Base-by-base conservation (phyloP, 2,113 vertebrate genomes). In the Engraulis encrasicolus region DNA sequence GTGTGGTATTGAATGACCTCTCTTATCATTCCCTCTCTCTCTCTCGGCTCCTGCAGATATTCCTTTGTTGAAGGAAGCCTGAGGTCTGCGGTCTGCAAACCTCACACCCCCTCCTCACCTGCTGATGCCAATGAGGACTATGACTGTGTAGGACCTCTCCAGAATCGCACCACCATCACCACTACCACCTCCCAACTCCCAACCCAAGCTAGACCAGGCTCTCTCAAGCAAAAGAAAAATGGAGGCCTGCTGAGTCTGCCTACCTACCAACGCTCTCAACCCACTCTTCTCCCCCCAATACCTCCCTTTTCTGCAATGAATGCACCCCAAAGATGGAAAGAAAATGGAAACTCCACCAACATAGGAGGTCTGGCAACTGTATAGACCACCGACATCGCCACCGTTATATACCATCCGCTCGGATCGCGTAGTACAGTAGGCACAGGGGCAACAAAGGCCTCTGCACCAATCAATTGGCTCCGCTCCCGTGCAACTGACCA, bases 41-140 rank as follows among this genome's bases (percentile, higher is more conserved):
- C 2, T 7, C 5, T 15, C 4, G 23, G 14, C 34, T 54, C 80
- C 78, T 89, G 90, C 94, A 99, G 98, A 99, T 95, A 98, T 99
- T 91, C 98, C 98, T 31, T 94, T 99, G 91, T 77, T 99, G 93
- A 99, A 99, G 94, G 98, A 99, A 96, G 97, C 98, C 90, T 99
- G 97, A 99, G 93, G 85, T 88, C 91, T 92, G 84, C n/a, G n/a
- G n/a, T 84, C 49, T 82, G 90, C 92, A 87, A 54, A 52, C 50
- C 50, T 80, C 88, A 77, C 80, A 86, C 79, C 82, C 74, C 85
- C 85, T 52, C 23, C 66, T 31, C 14, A 34, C 83, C 85, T 89
- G 78, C 86, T 83, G 81, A 88, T 87, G 91, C 91, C 91, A 86
- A 88, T 88, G 84, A 85, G 90, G 90, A 93, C 89, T 90, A 87